Conservation (phyloP, 2,113 vertebrate species). For the Tragelaphus imberbis region DNA sequence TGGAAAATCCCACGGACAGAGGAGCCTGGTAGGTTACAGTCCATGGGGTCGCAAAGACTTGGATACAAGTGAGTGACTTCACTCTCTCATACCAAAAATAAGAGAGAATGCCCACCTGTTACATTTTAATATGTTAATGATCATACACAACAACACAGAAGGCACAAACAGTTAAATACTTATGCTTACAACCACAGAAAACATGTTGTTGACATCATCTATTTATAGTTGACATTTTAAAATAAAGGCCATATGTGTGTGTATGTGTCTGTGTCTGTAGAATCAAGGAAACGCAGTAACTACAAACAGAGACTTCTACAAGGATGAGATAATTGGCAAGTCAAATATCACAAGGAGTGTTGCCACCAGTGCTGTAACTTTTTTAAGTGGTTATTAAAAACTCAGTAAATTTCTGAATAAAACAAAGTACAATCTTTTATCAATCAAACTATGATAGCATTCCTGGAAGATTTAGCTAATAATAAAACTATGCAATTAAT, state of each 20-base stretch:
- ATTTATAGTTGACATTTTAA: neutral
- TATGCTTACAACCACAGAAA: neutral
- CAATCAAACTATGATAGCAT: neutral
- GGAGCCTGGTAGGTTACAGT: neutral
- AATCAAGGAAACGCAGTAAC: neutral
- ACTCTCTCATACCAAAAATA: neutral
- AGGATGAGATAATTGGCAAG: neutral
- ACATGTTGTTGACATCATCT: neutral
- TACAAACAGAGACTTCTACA: neutral
- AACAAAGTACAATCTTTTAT: neutral
- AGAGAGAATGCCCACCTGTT: neutral
- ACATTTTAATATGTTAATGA: neutral
- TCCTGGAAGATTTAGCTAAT: neutral
- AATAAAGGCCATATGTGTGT: neutral
- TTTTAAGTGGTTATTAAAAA: neutral
- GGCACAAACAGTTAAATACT: neutral
- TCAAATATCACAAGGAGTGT: neutral
- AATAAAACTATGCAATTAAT: neutral
- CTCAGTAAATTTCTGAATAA: neutral
- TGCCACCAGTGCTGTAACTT: neutral
- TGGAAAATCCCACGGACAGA: neutral
- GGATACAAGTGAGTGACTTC: neutral
- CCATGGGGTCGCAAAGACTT: neutral
- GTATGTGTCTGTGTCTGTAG: neutral
- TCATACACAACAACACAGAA: neutral